Evolutionary conservation across 1,140 invertebrate genomes (phyloP).

Genomic region (Cotesia glomerata): DNA sequence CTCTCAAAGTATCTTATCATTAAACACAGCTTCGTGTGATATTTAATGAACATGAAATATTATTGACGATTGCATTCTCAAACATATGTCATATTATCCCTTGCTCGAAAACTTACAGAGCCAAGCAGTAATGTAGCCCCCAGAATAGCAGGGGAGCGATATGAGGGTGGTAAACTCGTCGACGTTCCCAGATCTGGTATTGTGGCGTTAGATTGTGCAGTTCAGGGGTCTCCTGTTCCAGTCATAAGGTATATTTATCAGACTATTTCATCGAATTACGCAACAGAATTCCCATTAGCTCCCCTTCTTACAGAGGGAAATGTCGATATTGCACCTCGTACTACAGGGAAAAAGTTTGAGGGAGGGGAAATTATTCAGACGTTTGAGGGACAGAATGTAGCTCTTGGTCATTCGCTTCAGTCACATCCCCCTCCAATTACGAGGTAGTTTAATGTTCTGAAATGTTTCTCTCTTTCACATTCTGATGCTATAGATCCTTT

Average conservation of each 20-base stretch:
- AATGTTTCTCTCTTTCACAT: neutral
- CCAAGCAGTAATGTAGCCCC: conserved; percentile 73
- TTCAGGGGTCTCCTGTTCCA: conserved; percentile 70
- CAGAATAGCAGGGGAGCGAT: conserved; percentile 70
- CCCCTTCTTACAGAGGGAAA: conserved; percentile 21
- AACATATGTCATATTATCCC: neutral
- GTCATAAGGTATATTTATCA: conserved; percentile 66
- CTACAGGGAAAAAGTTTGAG: conserved; percentile 67
- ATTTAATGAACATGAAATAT: neutral
- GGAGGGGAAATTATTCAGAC: conserved; percentile 71
- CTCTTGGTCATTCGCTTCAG: conserved; percentile 67
- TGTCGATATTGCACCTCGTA: conserved; percentile 59
- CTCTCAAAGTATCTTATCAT: conserved; percentile 51
- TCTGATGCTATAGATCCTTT: neutral
- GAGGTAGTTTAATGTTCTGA: conserved; percentile 55
- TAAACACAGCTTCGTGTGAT: conserved; percentile 34
- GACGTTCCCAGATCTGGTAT: conserved; percentile 66
- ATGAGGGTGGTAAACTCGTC: conserved; percentile 71
- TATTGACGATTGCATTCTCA: neutral
- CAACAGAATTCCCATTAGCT: neutral
- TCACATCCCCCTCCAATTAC: conserved; percentile 67
- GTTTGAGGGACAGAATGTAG: conserved; percentile 62
- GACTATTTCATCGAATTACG: conserved; percentile 52
- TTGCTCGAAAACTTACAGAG: conserved; percentile 64
- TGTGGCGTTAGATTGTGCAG: conserved; percentile 68